Base-by-base conservation (phyloP, 1,140 invertebrate genomes). In the Hylyphantes graminicola region DNA sequence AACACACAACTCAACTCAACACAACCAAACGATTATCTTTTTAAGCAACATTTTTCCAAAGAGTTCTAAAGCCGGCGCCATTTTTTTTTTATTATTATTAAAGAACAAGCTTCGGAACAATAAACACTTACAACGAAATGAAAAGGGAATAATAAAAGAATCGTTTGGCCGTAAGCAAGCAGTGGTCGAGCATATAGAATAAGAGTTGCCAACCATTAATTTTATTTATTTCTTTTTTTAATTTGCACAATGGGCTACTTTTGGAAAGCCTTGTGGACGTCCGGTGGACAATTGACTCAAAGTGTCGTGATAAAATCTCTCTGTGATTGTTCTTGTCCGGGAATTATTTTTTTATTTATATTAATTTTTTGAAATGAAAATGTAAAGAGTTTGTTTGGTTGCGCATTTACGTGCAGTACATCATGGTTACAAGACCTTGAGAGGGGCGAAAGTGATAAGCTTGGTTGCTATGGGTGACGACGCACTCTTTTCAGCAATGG, bases 101-200 rank as follows among this genome's bases (percentile, higher is more conserved):
- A 63, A 63, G 19, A 63, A 63, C 13, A 61, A 8, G 7, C 59
- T 19, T 63, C 15, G 19, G 59, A 63, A 63, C 59, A 63, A 63
- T 63, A 63, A 63, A n/a, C 59, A 63, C 59, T 13, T 19, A 7
- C 19, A 17, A 15, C 19, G 59, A 63, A 63, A 17, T 17, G 59
- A 63, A 63, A 63, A 63, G 59, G 19, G 19, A 13, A 63, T 63
- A 63, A 13, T 63, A 63, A 63, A 63, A 63, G 59, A 63, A 63
- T 63, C 59, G 59, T 63, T 63, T 17, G 59, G 59, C 13, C 35
- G 5, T 35, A 19, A 8, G 19, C 59, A 63, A 63, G 59, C 59
- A 63, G 59, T 63, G 59, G 19, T 19, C 59, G 59, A 5, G 59
- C 59, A 63, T 63, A 19, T 15, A 19, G 10, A 35, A 35, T 35